A percentile compares a stretch with the other conserved stretches of the same genome.
phyloP scores from a whole-genome alignment of 2,888 invertebrate genomes.

The Petrophora chlorosata region DNA sequence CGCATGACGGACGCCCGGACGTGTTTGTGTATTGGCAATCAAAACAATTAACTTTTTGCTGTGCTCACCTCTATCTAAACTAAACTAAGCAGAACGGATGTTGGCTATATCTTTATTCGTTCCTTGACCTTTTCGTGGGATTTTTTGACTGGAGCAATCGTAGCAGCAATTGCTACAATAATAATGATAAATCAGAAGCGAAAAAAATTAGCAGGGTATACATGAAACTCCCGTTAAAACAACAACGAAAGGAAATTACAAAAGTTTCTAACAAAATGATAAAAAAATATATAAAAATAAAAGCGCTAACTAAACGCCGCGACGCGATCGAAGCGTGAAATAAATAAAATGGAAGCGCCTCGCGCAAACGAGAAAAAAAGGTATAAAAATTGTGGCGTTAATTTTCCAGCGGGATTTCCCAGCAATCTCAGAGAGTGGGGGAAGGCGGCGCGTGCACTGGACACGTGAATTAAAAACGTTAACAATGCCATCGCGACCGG shows the following conservation, averaged over 20 bases:
- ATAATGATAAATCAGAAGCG: conserved; percentile 25
- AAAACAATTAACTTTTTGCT: conserved; percentile 83
- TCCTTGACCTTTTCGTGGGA: conserved; percentile 50
- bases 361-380: conserved; percentile 69
- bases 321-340: conserved; percentile 76
- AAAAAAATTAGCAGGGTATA: conserved; percentile 24
- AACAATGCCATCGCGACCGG: conserved; percentile 74
- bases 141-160: conserved; percentile 36
- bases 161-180: conserved; percentile 33
- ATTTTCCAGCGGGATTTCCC: conserved; percentile 82
- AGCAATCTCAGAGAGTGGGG: conserved; percentile 64
- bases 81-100: conserved; percentile 64
- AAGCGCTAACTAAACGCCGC: conserved; percentile 68
- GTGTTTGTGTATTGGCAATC: conserved; percentile 79
- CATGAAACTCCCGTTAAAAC: conserved; percentile 28
- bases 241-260: conserved; percentile 48
- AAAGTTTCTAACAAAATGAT: conserved; percentile 59
- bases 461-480: conserved; percentile 83
- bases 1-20: conserved; percentile 69
- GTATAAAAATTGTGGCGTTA: conserved; percentile 77
- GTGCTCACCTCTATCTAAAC: conserved; percentile 66
- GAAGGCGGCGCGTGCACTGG: conserved; percentile 74
- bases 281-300: conserved; percentile 52
- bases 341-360: conserved; percentile 76
- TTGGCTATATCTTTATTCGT: conserved; percentile 46